A percentile compares a stretch with the other conserved stretches of the same genome.
Evolutionary conservation across 2,113 vertebrate species (phyloP).

Genomic region (Hystrix brachyura): DNA sequence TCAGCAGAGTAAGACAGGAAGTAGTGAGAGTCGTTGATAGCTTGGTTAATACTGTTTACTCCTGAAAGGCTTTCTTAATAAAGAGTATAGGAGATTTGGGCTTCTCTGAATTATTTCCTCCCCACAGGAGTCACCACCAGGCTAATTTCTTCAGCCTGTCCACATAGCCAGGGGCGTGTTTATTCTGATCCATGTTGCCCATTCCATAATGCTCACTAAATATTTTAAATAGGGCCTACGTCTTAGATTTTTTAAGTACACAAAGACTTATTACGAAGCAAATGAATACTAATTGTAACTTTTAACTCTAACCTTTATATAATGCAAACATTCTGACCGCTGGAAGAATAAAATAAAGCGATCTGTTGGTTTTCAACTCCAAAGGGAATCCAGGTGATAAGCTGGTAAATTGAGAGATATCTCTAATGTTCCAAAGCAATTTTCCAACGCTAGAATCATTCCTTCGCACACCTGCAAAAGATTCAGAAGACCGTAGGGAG

Average conservation of each 20-base stretch:
- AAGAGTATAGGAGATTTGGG: background rate
- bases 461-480: slow-evolving; percentile 77
- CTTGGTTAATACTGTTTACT: background rate
- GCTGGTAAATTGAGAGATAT: slow-evolving; percentile 46
- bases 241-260: background rate
- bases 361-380: slow-evolving; percentile 6
- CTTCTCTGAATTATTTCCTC: background rate
- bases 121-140: background rate
- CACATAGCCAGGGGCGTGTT: background rate
- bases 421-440: slow-evolving; percentile 72
- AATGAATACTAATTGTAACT: slow-evolving; percentile 60
- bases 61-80: background rate
- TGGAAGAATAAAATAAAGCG: slow-evolving; percentile 56
- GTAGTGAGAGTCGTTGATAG: background rate
- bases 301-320: slow-evolving; percentile 23
- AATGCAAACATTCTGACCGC: slow-evolving; percentile 46
- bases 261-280: slow-evolving; percentile 17
- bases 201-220: background rate
- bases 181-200: background rate
- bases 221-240: background rate
- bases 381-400: slow-evolving; percentile 49
- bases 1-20: background rate
- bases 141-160: background rate
- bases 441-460: slow-evolving; percentile 57
- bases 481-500: slow-evolving; percentile 72